These are phyloP conservation scores for Heterochromis multidens DNA, from an alignment of 2,113 vertebrate genomes.

Conservation along the genomic window DNA sequence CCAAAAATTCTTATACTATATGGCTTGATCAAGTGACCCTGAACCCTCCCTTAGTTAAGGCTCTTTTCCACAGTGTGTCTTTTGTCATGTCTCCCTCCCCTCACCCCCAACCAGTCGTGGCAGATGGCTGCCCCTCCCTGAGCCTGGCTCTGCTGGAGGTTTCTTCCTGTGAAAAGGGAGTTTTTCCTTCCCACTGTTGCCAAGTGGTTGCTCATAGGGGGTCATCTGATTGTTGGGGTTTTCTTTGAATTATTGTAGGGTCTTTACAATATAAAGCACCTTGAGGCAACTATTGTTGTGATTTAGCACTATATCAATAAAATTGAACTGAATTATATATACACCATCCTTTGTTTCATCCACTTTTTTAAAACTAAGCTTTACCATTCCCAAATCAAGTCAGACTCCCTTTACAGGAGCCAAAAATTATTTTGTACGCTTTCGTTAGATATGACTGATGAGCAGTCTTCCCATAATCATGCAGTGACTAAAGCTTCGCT, in stretches of 20 bases:
- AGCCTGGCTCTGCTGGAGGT: too few species aligned
- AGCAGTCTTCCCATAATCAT: not conserved
- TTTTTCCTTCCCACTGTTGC: not conserved
- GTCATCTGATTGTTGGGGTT: not conserved
- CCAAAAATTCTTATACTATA: too few species aligned
- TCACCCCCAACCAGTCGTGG: not conserved
- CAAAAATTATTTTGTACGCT: not conserved
- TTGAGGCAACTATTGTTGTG: not conserved
- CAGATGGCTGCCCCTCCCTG: not conserved
- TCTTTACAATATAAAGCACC: not conserved
- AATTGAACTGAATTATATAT: not conserved
- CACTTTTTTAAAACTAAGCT: too few species aligned
- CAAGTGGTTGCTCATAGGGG: not conserved
- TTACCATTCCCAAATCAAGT: not conserved
- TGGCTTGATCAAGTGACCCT: too few species aligned
- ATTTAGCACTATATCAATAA: not conserved
- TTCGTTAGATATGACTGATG: not conserved
- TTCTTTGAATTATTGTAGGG: not conserved
- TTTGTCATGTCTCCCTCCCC: too few species aligned
- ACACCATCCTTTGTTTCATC: not conserved
- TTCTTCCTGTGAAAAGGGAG: not conserved
- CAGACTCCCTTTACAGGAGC: not conserved
- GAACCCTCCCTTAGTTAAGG: too few species aligned
- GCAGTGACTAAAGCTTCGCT: not conserved
- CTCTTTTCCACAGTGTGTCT: too few species aligned